Base-by-base conservation (phyloP, 2,888 invertebrate species). In the Lasioglossum leucozonium region DNA sequence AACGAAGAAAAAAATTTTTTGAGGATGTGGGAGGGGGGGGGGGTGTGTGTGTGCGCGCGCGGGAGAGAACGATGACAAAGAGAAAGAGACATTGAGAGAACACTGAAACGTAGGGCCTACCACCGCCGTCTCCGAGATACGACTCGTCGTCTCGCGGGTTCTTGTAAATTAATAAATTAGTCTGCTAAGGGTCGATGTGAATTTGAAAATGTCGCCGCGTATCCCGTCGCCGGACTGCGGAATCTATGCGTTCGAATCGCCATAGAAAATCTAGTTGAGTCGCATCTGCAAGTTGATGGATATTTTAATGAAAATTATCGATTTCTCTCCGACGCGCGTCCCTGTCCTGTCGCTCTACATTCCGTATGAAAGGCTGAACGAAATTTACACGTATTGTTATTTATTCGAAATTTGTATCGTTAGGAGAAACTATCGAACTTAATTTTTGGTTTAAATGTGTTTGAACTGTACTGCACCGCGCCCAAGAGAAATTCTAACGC, bases 51-150 rank as follows among this genome's bases (percentile, higher is more conserved):
- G n/a, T n/a, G n/a, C n/a, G n/a, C n/a, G n/a, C n/a, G n/a, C n/a
- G n/a, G n/a, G n/a, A n/a, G n/a, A n/a, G n/a, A n/a, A n/a, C 40
- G 37, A 67, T 6, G 18, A 34, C 22, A 34, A 34, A 34, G 22
- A 34, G 26, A 13, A 6, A 62, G 30, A 62, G 22, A 67, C 6
- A 51, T 40, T 40, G 40, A 22, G 16, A 13, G n/a, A 69, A 76
- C 42, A 44, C 18, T 72, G 51, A 74, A 67, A 40, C 0, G n/a
- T 22, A 75, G 78, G 82, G 83, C 88, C 84, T 86, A 88, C 22
- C 83, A 72, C 81, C 87, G 88, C 79, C 90, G 88, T 91, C 85
- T 89, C 89, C 83, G 51, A 58, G 67, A 22, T n/a, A 22, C 47
- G 11, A 72, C 51, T 81, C 71, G 75, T 79, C 73, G 30, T 84